Base-by-base conservation (phyloP, 2,797 vertebrate species). In the Caiman crocodilus region DNA sequence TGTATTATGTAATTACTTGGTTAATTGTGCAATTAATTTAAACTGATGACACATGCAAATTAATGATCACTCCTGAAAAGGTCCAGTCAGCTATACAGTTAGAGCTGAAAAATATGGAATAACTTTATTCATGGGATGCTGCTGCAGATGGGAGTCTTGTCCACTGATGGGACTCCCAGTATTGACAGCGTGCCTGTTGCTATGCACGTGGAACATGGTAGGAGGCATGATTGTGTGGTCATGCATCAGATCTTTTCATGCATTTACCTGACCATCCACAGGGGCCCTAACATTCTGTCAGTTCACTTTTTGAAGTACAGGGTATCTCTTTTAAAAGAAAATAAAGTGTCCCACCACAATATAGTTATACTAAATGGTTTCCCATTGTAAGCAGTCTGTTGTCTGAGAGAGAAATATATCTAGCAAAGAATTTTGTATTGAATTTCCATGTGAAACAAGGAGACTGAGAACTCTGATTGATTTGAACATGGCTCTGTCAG, bases 31-130 rank as follows among this genome's bases (percentile, higher is more conserved):
- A 50, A 50, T 50, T 10, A 50, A 50, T 50, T 50, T 50, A 50
- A 50, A 50, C 42, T 50, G 42, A 50, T 7, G 42, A 50, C 42
- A 50, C 83, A 58, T 80, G 12, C 10, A 69, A 50, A 14, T 14
- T 0, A 0, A 77, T 82, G 79, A 25, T 81, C 0, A 67, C 86
- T 91, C 4, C 80, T 76, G 17, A 87, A 14, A 87, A 25, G 1
- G 30, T 85, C 76, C 6, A 57, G 60, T 82, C 42, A 75, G 35
- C 7, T 82, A 63, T 18, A 50, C 42, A 50, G 42, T 50, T 50
- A 50, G 42, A 50, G 10, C 42, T 50, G 42, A 50, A 50, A 50
- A 50, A 50, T 50, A 50, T 50, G 42, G 10, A 50, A 50, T 50
- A 50, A 50, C 42, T 50, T 50, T 50, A 50, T 50, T 10, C 42